These are phyloP conservation scores for Gallirallus australis DNA, from an alignment of 2,797 vertebrate genomes.

Conservation along the genomic window DNA sequence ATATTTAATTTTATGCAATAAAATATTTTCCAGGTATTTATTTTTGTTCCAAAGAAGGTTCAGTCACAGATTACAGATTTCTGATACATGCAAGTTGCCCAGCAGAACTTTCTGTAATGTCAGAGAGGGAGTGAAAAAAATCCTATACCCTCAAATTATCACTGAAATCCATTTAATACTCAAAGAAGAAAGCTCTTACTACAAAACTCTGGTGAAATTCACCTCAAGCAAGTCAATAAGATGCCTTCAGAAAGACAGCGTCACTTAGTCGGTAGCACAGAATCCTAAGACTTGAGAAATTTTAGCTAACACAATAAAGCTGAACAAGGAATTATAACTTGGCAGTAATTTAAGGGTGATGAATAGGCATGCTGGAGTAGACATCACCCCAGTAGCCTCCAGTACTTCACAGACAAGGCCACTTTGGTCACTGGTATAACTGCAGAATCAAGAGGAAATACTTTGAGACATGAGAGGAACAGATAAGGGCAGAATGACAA, in stretches of 20 bases:
- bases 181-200: background rate
- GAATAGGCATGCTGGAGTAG: background rate
- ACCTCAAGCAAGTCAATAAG: background rate
- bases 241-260: background rate
- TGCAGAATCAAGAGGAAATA: background rate
- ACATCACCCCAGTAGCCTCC: background rate
- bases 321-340: background rate
- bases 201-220: background rate
- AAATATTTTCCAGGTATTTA: background rate
- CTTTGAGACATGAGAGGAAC: background rate
- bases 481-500: background rate
- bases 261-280: background rate
- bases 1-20: background rate
- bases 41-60: background rate
- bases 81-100: background rate
- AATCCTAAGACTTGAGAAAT: background rate
- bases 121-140: background rate
- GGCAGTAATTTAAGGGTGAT: background rate
- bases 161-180: background rate
- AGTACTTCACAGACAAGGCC: background rate
- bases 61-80: background rate
- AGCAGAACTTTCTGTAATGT: background rate
- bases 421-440: background rate
- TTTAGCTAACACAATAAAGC: background rate
- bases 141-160: background rate